A percentile compares a stretch with the other conserved stretches of the same genome.
Conservation (phyloP, 2,888 invertebrate genomes). For the Trissolcus brochymenae region DNA sequence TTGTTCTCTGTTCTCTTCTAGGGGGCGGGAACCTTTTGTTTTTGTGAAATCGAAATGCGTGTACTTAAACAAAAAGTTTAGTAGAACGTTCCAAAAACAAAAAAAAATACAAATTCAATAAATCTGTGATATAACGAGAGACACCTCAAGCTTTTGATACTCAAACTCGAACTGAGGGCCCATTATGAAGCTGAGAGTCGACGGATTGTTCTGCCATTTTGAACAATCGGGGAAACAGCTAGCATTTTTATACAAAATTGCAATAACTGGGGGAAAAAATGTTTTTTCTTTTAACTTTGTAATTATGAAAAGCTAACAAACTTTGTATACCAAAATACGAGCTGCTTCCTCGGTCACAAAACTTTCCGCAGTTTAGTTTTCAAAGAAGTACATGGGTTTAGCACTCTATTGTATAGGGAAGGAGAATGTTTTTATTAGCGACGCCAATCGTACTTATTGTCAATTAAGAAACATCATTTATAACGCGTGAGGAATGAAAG, state of each 20-base stretch:
- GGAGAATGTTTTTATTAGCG: not conserved
- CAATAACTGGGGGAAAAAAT: no score
- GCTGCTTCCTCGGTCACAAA: conserved; percentile 8
- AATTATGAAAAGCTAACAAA: no score
- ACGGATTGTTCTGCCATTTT: conserved; percentile 52
- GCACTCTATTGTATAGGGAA: conserved; percentile 23
- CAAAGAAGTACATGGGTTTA: conserved; percentile 50
- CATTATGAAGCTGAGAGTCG: conserved; percentile 47
- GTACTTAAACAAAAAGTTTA: conserved; percentile 49
- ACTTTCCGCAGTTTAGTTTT: conserved; percentile 7
- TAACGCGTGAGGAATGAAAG: conserved; percentile 1
- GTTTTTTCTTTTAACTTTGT: no score
- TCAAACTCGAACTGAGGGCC: conserved; percentile 58
- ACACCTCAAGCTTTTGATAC: conserved; percentile 69
- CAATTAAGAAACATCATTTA: conserved; percentile 1
- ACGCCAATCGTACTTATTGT: conserved; percentile 3
- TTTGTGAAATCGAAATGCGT: no score
- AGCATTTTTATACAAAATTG: not conserved
- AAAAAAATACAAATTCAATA: conserved; percentile 63
- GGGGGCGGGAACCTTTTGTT: not conserved
- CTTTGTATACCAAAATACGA: conserved; percentile 1
- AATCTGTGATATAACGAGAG: conserved; percentile 73
- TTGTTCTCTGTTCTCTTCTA: not conserved
- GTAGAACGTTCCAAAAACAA: conserved; percentile 46
- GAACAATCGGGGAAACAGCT: not conserved